phyloP scores from a whole-genome alignment of 92 coral and sea anemone genomes.

The Paragorgia papillata region DNA sequence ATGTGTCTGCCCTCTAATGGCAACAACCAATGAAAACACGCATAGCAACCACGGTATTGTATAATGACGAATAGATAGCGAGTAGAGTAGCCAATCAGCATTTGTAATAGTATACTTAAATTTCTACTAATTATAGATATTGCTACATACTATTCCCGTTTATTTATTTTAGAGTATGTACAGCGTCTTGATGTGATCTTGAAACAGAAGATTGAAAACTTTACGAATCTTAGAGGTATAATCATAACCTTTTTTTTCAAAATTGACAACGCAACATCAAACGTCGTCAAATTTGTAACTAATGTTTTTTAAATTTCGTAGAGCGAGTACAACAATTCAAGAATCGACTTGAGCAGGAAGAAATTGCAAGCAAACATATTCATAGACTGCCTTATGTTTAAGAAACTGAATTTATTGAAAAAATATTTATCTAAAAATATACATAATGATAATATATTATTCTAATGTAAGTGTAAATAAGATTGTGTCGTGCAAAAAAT shows the following conservation, averaged over 20 bases:
- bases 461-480: constrained; percentile 20
- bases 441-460: background rate
- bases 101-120: no score
- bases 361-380: constrained; percentile 86
- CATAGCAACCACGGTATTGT: no score
- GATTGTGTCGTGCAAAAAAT: background rate
- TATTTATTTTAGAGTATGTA: constrained; percentile 69
- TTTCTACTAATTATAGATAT: no score
- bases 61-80: no score
- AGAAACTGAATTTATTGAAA: background rate
- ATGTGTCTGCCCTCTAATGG: no score
- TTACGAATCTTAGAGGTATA: constrained; percentile 89
- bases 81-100: no score
- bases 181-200: constrained; percentile 87
- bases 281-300: no score
- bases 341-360: constrained; percentile 89
- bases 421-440: background rate
- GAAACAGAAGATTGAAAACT: constrained; percentile 89
- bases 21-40: no score
- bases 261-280: no score
- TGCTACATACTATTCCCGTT: no score
- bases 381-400: constrained; percentile 74
- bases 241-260: no score
- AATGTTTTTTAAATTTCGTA: constrained; percentile 25
- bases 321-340: constrained; percentile 88